These are phyloP conservation scores for Hyles euphorbiae DNA, from an alignment of 1,140 invertebrate species.

Conservation along the genomic window DNA sequence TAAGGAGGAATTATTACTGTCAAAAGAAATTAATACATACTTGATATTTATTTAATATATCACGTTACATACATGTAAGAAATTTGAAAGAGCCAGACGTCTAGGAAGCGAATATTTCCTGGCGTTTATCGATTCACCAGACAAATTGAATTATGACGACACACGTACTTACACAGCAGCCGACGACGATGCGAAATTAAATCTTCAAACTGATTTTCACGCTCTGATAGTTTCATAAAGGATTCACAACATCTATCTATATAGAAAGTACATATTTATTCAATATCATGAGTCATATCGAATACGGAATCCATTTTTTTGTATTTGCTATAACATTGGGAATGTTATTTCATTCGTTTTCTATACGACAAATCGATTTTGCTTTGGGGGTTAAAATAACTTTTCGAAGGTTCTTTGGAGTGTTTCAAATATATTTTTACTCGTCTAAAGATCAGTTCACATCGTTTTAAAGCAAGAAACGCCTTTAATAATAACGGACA, in stretches of 20 bases:
- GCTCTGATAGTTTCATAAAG: conserved; percentile 30
- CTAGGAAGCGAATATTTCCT: conserved; percentile 37
- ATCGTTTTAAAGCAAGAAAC: conserved; percentile 11
- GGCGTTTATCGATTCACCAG: conserved; percentile 33
- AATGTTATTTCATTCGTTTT: no score
- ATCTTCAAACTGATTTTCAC: conserved; percentile 38
- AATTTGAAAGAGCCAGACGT: conserved; percentile 12
- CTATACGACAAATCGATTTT: not conserved
- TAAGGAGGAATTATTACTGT: no score
- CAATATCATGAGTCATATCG: not conserved
- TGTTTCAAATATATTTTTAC: conserved; percentile 6
- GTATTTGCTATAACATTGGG: not conserved
- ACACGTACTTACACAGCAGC: conserved; percentile 11
- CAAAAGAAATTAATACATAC: no score
- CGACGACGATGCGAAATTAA: conserved; percentile 28
- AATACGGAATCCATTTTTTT: not conserved
- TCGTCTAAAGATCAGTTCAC: conserved; percentile 28
- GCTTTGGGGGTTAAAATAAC: not conserved
- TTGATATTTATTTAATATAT: not conserved
- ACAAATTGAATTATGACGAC: conserved; percentile 35
- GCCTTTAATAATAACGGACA: conserved; percentile 11
- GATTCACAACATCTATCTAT: conserved; percentile 14
- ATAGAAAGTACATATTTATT: conserved; percentile 1
- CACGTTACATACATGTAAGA: conserved; percentile 3
- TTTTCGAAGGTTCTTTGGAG: not conserved